phyloP scores from a whole-genome alignment of 2,113 vertebrate genomes.

The Nycticryphes semicollaris region DNA sequence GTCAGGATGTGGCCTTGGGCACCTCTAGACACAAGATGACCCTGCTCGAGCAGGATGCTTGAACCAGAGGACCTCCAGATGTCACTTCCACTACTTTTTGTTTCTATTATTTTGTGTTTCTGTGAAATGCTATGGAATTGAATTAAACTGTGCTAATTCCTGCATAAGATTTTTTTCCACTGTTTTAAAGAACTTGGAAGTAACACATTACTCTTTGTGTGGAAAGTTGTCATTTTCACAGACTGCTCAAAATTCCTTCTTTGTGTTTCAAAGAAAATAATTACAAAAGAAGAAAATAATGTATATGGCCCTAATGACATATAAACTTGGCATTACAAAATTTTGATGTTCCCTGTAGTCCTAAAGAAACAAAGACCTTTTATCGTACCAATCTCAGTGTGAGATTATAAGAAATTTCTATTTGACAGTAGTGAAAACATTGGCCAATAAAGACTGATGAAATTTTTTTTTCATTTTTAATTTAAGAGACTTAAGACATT shows the following conservation, averaged over 20 bases:
- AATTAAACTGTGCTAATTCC: neutral
- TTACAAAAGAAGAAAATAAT: neutral
- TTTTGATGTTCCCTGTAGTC: neutral
- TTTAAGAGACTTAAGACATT: neutral
- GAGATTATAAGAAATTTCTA: neutral
- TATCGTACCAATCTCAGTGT: neutral
- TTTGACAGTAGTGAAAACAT: neutral
- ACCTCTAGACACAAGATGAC: neutral
- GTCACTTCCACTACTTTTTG: neutral
- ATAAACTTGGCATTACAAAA: neutral
- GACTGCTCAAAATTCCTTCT: neutral
- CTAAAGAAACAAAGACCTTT: neutral
- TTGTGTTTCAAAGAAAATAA: neutral
- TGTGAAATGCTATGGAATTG: neutral
- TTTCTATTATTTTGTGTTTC: no score
- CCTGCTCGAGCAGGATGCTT: neutral
- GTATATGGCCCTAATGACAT: neutral
- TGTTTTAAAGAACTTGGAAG: neutral
- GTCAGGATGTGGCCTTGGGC: neutral
- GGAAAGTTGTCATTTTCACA: neutral
- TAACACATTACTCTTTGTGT: neutral
- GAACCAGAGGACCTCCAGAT: neutral
- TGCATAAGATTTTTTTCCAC: neutral
- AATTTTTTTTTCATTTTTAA: neutral
- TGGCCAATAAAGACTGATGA: neutral